These are phyloP conservation scores for Lepidochrysops patricia DNA, from an alignment of 2,888 invertebrate genomes.

Conservation along the genomic window DNA sequence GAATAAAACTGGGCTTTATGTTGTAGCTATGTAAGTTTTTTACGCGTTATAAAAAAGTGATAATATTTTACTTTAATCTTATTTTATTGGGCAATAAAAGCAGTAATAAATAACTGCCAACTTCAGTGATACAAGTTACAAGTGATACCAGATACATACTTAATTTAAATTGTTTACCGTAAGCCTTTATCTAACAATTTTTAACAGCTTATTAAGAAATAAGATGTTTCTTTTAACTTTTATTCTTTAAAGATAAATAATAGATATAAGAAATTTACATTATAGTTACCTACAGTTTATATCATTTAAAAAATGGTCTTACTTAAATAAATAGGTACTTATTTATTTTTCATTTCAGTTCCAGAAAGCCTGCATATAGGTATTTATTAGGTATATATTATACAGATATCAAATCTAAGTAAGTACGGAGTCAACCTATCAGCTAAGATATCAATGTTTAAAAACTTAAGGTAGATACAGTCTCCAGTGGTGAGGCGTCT, in stretches of 20 bases:
- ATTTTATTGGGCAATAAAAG: background rate
- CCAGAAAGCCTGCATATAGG: no score
- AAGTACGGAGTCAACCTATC: no score
- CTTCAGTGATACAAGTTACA: background rate
- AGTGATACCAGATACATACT: background rate
- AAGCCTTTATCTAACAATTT: background rate
- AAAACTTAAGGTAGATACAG: no score
- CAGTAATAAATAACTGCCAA: background rate
- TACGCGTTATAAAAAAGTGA: background rate
- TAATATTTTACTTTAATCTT: background rate
- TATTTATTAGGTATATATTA: no score
- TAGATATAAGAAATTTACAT: conserved; percentile 35
- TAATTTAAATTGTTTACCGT: background rate
- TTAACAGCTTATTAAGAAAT: background rate
- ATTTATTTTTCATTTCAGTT: no score
- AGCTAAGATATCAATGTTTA: no score
- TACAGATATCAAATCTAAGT: no score
- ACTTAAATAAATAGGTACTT: no score
- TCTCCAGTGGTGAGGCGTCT: no score
- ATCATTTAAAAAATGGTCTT: no score
- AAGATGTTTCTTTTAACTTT: background rate
- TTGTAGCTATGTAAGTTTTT: no score
- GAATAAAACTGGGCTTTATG: no score
- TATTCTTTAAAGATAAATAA: conserved; percentile 19
- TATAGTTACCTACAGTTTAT: conserved; percentile 36